Evolutionary conservation across 2,797 vertebrate species (phyloP).

Genomic region (Smutsia gigantea): DNA sequence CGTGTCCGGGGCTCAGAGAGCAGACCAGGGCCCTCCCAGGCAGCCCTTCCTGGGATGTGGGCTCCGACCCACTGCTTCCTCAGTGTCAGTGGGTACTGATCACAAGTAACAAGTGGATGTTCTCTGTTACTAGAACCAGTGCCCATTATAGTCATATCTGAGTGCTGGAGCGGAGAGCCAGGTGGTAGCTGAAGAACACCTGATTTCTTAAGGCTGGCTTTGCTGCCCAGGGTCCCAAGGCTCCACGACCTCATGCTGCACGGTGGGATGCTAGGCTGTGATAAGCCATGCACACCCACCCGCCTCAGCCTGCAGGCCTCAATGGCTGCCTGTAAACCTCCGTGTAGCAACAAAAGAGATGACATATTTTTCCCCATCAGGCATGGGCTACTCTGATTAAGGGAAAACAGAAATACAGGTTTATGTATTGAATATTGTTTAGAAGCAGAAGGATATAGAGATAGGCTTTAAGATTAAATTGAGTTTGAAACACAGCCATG

Average conservation of each 20-base stretch:
- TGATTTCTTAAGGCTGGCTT: background rate
- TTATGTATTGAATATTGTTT: background rate
- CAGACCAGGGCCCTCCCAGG: background rate
- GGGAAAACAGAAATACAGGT: background rate
- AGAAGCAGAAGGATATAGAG: background rate
- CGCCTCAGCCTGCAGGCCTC: background rate
- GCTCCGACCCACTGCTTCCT: background rate
- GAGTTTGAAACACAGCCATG: background rate
- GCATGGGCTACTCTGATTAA: background rate
- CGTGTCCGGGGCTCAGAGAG: background rate
- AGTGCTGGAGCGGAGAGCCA: background rate
- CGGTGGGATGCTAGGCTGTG: background rate
- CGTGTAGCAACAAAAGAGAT: background rate
- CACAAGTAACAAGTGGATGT: too few species aligned
- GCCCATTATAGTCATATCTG: too few species aligned
- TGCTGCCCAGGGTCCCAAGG: background rate
- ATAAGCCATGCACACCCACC: rapidly evolving
- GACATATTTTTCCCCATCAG: background rate
- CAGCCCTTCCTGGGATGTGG: background rate
- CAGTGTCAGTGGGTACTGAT: background rate
- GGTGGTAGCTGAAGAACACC: background rate
- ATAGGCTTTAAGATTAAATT: background rate
- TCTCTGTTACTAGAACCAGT: background rate
- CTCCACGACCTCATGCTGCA: background rate
- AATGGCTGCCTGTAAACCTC: background rate